phyloP scores from a whole-genome alignment of 2,888 invertebrate genomes.

The Belgica antarctica region DNA sequence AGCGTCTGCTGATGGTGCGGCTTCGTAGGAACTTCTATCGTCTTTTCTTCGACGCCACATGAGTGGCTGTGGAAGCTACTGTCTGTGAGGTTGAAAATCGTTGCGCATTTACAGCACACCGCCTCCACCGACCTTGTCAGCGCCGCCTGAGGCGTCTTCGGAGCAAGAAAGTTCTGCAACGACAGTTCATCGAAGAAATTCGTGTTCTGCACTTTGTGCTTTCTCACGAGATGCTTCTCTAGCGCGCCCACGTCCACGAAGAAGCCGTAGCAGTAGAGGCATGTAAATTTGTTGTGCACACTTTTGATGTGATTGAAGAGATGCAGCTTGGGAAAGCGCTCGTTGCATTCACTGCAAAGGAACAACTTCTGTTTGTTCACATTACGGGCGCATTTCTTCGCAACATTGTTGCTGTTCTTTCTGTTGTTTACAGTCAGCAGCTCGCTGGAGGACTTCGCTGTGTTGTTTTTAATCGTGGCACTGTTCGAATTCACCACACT shows the following conservation, averaged over 20 bases:
- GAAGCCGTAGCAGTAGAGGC: constrained; percentile 79
- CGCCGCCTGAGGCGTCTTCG: background rate
- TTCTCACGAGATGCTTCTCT: constrained; percentile 71
- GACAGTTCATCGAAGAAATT: constrained; percentile 15
- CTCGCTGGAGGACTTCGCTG: background rate
- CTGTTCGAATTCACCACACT: background rate
- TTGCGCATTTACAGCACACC: constrained; percentile 60
- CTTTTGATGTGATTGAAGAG: constrained; percentile 81
- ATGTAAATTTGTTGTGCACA: constrained; percentile 76
- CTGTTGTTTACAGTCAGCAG: background rate
- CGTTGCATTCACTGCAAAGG: constrained; percentile 77
- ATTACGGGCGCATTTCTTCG: constrained; percentile 53
- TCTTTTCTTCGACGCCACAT: background rate
- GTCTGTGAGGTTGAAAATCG: background rate
- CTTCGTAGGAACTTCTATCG: background rate
- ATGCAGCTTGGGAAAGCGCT: constrained; percentile 84
- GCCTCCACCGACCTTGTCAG: constrained; percentile 1
- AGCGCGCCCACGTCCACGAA: constrained; percentile 77
- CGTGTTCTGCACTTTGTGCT: constrained; percentile 60
- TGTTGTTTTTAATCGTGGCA: background rate
- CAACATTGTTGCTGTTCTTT: background rate
- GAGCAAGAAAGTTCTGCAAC: constrained; percentile 12
- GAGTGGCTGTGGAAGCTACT: constrained; percentile 10
- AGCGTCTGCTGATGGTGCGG: background rate
- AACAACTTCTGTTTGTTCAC: constrained; percentile 73